These are phyloP conservation scores for Synergus japonicus DNA, from an alignment of 2,888 invertebrate genomes.

Conservation along the genomic window DNA sequence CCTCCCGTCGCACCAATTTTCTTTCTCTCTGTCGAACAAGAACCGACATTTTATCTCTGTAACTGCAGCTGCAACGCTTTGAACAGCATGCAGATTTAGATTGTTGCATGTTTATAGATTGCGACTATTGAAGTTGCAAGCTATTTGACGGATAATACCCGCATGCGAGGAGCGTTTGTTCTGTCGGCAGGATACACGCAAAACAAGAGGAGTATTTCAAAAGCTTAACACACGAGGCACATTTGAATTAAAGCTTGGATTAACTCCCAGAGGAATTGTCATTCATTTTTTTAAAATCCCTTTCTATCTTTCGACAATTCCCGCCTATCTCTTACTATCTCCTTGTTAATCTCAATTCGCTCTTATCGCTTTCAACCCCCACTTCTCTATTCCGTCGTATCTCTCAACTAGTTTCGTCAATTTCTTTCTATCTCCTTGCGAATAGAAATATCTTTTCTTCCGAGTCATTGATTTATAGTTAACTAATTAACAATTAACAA, in stretches of 20 bases:
- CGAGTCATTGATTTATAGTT: no score
- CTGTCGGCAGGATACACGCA: background rate
- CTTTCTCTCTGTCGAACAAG: background rate
- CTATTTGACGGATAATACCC: background rate
- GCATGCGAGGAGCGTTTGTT: background rate
- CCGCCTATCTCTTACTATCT: no score
- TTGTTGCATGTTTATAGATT: background rate
- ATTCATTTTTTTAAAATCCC: no score
- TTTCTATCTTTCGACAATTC: no score
- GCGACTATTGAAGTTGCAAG: background rate
- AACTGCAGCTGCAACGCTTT: background rate
- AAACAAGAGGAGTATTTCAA: background rate
- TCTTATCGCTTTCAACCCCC: no score
- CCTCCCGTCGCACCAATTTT: constrained; percentile 10
- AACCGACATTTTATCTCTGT: background rate
- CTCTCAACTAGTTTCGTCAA: no score
- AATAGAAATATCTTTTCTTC: no score
- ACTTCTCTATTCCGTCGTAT: no score
- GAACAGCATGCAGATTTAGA: background rate
- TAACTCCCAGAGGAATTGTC: background rate
- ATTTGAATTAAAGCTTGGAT: background rate
- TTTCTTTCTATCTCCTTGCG: no score
- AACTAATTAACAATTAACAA: no score
- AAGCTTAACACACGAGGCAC: background rate
- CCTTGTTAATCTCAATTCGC: no score